Evolutionary conservation across 2,797 vertebrate genomes (phyloP).

Genomic region (Zenarchopterus dispar): DNA sequence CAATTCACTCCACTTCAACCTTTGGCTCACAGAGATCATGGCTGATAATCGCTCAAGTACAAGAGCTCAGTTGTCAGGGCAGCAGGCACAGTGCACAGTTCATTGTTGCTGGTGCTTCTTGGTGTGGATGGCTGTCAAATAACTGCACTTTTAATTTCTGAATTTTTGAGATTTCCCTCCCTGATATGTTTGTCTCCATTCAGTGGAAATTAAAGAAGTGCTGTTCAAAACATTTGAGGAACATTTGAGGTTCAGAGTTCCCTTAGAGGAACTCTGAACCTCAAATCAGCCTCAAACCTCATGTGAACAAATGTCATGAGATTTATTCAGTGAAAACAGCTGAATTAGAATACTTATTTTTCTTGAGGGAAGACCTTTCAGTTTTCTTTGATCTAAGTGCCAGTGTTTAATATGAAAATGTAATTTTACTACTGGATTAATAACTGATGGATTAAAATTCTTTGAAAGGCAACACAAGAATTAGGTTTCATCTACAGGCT

Average conservation of each 20-base stretch:
- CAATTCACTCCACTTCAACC: not conserved
- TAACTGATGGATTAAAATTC: not conserved
- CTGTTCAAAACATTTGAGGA: not conserved
- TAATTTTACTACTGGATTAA: constrained; percentile 3
- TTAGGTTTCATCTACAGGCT: not conserved
- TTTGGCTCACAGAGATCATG: not conserved
- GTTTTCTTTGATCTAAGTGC: constrained; percentile 2
- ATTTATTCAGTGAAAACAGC: not conserved
- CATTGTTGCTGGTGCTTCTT: not conserved
- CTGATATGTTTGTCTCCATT: not conserved
- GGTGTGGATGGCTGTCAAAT: not conserved
- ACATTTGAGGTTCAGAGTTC: too few relatives aligned
- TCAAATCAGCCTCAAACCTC: not conserved
- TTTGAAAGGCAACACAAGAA: not conserved
- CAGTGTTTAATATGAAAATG: constrained; percentile 27
- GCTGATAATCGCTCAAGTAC: not conserved
- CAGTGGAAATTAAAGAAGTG: constrained; percentile 4
- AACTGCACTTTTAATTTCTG: not conserved
- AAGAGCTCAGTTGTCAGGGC: not conserved
- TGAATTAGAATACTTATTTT: not conserved
- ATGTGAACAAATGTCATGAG: not conserved
- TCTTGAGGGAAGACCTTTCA: not conserved
- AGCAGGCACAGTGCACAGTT: not conserved
- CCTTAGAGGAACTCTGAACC: constrained; percentile 7
- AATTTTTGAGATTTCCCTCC: not conserved